phyloP scores from a whole-genome alignment of 2,113 vertebrate genomes.

The Peromyscus polionotus region DNA sequence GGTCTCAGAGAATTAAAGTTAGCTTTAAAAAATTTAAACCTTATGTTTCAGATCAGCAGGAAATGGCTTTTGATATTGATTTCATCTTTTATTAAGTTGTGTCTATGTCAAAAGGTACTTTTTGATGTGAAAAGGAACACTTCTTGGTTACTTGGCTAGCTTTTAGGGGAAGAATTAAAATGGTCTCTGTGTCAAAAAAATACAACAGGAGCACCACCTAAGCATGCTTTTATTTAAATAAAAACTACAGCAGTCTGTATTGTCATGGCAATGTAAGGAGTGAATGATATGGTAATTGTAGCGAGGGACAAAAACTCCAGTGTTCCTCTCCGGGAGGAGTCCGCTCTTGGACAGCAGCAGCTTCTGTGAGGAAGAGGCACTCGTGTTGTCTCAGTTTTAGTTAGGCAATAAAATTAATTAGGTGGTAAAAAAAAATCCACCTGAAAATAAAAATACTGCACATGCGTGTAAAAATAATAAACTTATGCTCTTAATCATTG shows the following conservation, averaged over 20 bases:
- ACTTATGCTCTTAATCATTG: background rate
- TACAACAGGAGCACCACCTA: background rate
- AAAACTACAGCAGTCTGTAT: slow-evolving; percentile 25
- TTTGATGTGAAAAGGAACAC: slow-evolving; percentile 12
- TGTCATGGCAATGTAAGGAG: background rate
- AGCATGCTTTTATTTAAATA: slow-evolving; percentile 34
- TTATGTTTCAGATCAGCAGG: slow-evolving; percentile 36
- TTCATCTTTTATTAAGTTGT: slow-evolving; percentile 32
- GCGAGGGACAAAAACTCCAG: background rate
- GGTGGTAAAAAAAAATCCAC: background rate
- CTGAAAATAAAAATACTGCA: background rate
- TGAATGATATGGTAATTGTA: background rate
- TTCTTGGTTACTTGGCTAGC: slow-evolving; percentile 40
- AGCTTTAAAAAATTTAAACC: slow-evolving; percentile 21
- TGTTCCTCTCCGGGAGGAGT: background rate
- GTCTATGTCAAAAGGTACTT: slow-evolving; percentile 20
- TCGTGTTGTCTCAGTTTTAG: background rate
- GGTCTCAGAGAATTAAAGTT: slow-evolving; percentile 23
- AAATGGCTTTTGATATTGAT: slow-evolving; percentile 41
- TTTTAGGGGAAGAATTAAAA: slow-evolving; percentile 38
- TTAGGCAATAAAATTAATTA: slow-evolving; percentile 13
- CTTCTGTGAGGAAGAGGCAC: background rate
- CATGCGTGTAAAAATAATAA: background rate
- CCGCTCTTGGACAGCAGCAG: background rate
- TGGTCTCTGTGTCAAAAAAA: slow-evolving; percentile 13